phyloP scores from a whole-genome alignment of 1,140 invertebrate genomes.

The Trinorchestia longiramus region DNA sequence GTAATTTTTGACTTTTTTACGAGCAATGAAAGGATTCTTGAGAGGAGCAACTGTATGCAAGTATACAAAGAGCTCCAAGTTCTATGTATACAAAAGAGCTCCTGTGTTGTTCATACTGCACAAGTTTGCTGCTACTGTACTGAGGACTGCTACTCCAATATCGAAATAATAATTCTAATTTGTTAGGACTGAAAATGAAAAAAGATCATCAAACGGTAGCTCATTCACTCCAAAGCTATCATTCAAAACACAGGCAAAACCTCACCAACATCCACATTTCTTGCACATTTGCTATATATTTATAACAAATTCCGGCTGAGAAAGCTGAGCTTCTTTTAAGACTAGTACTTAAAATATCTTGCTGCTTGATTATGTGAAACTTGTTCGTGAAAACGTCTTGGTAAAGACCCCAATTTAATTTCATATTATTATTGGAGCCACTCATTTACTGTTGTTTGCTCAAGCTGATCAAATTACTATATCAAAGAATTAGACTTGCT shows the following conservation, averaged over 20 bases:
- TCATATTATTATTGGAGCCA: not conserved
- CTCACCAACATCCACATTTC: not conserved
- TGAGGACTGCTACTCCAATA: too few relatives aligned
- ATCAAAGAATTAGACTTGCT: not conserved
- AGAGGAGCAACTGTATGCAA: too few relatives aligned
- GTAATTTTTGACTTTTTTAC: too few relatives aligned
- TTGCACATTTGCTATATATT: not conserved
- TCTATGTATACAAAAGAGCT: too few relatives aligned
- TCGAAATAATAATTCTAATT: too few relatives aligned
- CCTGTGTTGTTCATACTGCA: too few relatives aligned
- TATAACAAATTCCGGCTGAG: not conserved
- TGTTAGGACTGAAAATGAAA: too few relatives aligned
- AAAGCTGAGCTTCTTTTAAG: not conserved
- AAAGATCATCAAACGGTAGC: not conserved
- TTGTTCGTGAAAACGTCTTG: not conserved
- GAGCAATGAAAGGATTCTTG: too few relatives aligned
- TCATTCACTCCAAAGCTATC: not conserved
- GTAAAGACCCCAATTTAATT: not conserved
- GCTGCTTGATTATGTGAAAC: not conserved
- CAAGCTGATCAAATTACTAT: not conserved
- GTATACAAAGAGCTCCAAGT: too few relatives aligned
- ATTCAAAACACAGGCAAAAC: not conserved
- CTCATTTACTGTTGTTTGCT: not conserved
- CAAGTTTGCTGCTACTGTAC: too few relatives aligned
- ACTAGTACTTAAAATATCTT: not conserved